These are phyloP conservation scores for Parotocinclus haroldoi DNA, from an alignment of 2,797 vertebrate species.

Conservation along the genomic window DNA sequence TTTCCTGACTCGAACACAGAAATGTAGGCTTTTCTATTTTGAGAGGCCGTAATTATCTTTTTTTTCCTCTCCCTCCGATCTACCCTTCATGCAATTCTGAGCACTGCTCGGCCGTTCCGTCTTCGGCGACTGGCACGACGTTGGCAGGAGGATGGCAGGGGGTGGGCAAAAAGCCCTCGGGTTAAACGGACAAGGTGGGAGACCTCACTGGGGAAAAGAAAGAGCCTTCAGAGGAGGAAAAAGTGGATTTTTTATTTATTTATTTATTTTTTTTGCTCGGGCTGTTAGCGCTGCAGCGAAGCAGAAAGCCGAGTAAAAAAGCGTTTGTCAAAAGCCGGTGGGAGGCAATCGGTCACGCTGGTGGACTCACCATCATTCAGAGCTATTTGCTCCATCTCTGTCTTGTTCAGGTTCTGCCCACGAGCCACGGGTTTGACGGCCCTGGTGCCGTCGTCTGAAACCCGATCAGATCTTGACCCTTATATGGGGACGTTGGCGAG, in stretches of 20 bases:
- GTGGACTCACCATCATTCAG: not conserved
- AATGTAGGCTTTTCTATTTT: slow-evolving; percentile 48
- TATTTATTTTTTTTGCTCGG: not conserved
- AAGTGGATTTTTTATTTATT: not conserved
- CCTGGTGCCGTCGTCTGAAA: no score
- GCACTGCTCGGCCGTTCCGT: not conserved
- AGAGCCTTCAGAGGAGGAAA: not conserved
- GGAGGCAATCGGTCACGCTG: not conserved
- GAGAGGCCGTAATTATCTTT: slow-evolving; percentile 45
- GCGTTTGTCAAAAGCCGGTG: slow-evolving; percentile 2
- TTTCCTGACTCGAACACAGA: slow-evolving; percentile 23
- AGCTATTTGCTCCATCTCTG: slow-evolving; percentile 3
- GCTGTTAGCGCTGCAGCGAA: slow-evolving; percentile 2
- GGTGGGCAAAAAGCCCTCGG: slow-evolving; percentile 4
- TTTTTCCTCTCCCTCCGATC: slow-evolving; percentile 1
- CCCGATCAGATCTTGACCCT: no score
- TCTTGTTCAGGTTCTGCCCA: not conserved
- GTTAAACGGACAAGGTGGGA: slow-evolving; percentile 24
- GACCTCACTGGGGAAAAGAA: not conserved
- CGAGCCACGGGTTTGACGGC: not conserved
- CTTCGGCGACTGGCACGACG: slow-evolving; percentile 19
- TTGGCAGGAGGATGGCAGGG: slow-evolving; percentile 2
- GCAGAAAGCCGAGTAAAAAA: slow-evolving; percentile 4
- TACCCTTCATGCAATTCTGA: not conserved
- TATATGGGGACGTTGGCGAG: no score